These are phyloP conservation scores for Echinops telfairi DNA, from an alignment of 2,113 vertebrate genomes.

Conservation along the genomic window DNA sequence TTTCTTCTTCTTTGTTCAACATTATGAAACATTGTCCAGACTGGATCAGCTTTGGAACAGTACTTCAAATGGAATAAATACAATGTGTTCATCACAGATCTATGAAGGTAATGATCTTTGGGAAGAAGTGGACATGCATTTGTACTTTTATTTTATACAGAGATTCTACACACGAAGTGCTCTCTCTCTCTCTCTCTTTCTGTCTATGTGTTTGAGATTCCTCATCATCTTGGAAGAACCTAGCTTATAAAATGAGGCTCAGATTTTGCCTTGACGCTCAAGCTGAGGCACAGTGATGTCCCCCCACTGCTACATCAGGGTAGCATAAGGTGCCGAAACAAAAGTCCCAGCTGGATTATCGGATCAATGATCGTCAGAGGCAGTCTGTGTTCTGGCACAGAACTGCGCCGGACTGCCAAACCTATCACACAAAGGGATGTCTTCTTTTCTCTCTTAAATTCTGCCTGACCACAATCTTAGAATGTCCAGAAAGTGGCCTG, in stretches of 20 bases:
- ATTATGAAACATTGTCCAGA: background rate
- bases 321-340: background rate
- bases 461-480: background rate
- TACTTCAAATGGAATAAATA: background rate
- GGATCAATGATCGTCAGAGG: slow-evolving; percentile 4
- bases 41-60: background rate
- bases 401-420: background rate
- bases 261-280: background rate
- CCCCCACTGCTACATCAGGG: background rate
- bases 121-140: background rate
- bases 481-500: background rate
- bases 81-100: background rate
- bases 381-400: background rate
- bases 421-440: background rate
- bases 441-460: background rate
- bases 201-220: background rate
- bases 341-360: background rate
- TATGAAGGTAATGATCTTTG: background rate
- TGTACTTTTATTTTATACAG: background rate
- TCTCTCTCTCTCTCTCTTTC: background rate
- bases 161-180: fast-evolving
- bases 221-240: background rate
- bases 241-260: background rate
- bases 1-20: background rate
- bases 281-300: background rate